Conservation (phyloP, 2,888 invertebrate genomes). For the Ditula angustiorana region DNA sequence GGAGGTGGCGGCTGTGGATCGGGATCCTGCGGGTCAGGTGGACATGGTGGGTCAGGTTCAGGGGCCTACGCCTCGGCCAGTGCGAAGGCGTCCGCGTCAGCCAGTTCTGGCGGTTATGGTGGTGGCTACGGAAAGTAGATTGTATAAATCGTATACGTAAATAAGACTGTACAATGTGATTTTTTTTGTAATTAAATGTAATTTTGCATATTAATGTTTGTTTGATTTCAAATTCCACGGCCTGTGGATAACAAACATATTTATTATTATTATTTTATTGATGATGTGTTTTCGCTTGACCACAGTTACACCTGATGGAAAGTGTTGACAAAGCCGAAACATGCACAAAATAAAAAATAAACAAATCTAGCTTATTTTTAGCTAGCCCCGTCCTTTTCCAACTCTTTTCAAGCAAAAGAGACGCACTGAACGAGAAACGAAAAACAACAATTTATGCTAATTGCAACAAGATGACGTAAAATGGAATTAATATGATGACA, state of each 20-base stretch:
- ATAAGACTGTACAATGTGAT: slow-evolving; percentile 43
- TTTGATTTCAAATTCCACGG: no score
- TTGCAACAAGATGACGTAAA: background rate
- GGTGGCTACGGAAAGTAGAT: slow-evolving; percentile 40
- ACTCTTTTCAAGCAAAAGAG: no score
- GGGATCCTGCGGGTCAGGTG: slow-evolving; percentile 55
- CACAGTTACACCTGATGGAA: no score
- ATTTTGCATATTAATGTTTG: background rate
- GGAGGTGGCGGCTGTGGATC: slow-evolving; percentile 41
- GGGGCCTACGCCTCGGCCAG: slow-evolving; percentile 58
- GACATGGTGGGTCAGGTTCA: slow-evolving; percentile 53
- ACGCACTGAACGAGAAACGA: no score
- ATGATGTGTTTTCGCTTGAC: no score
- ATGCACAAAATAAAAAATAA: no score
- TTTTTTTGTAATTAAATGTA: slow-evolving; percentile 7
- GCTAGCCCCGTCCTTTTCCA: no score
- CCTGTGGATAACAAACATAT: no score
- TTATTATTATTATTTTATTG: no score
- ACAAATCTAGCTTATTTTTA: no score
- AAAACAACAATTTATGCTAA: background rate
- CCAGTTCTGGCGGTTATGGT: slow-evolving; percentile 65
- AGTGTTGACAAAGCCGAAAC: no score
- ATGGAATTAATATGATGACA: background rate
- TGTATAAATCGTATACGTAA: slow-evolving; percentile 1
- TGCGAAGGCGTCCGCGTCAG: slow-evolving; percentile 63